A percentile compares a stretch with the other conserved stretches of the same genome.
Conservation (phyloP, 2,113 vertebrate genomes). For the Perca fluviatilis region DNA sequence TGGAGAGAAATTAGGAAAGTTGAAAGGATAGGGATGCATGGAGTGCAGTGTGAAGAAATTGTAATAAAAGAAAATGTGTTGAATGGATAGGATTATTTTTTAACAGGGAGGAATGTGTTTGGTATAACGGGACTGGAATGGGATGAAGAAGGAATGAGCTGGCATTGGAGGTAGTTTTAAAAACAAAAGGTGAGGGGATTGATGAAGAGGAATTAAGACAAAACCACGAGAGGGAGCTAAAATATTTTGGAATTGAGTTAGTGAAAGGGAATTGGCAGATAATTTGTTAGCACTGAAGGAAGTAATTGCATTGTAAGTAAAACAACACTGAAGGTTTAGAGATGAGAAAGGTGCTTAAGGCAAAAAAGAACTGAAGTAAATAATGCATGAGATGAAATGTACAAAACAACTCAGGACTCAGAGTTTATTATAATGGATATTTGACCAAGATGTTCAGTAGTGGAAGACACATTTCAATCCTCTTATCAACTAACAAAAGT, state of each 20-base stretch:
- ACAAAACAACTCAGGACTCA: constrained; percentile 2
- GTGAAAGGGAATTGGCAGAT: background rate
- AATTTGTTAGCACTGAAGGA: constrained; percentile 19
- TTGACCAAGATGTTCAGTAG: background rate
- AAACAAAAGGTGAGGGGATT: background rate
- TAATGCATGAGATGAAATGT: constrained; percentile 25
- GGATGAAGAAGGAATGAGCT: constrained; percentile 19
- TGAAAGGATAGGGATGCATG: background rate
- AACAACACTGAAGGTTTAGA: constrained; percentile 1
- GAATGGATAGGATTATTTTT: constrained; percentile 36
- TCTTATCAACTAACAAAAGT: background rate
- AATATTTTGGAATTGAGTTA: constrained; percentile 1
- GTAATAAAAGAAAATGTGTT: constrained; percentile 20
- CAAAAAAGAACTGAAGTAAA: constrained; percentile 8
- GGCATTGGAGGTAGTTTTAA: background rate
- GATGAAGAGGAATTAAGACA: constrained; percentile 22
- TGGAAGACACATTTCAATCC: background rate
- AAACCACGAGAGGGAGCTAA: constrained; percentile 2
- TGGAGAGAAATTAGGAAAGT: constrained; percentile 16
- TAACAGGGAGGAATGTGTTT: background rate
- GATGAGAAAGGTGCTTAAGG: constrained; percentile 22
- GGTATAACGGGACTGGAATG: constrained; percentile 20
- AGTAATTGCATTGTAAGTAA: background rate
- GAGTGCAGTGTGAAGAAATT: background rate
- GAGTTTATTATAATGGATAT: background rate